These are phyloP conservation scores for Grammomys dolichurus DNA, from an alignment of 2,113 vertebrate species.

Conservation along the genomic window DNA sequence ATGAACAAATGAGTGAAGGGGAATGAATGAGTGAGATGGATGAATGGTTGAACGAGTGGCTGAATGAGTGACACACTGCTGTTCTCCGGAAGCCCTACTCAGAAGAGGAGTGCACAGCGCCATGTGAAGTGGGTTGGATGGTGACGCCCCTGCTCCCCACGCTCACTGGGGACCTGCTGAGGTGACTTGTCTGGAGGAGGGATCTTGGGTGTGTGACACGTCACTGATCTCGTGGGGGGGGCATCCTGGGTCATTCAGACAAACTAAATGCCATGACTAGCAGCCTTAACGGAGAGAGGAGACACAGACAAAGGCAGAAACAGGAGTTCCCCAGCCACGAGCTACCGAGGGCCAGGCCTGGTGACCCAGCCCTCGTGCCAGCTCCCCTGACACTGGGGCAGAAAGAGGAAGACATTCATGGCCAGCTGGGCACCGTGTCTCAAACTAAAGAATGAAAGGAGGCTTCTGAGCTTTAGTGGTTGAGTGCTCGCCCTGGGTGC, in stretches of 20 bases:
- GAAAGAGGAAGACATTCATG: neutral
- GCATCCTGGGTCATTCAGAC: neutral
- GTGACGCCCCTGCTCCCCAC: accelerated
- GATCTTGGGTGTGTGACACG: neutral
- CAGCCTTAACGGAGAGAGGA: neutral
- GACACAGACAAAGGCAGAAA: neutral
- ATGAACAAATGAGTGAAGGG: too few relatives aligned
- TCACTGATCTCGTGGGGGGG: neutral
- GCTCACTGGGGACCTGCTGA: neutral
- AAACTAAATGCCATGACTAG: too few relatives aligned
- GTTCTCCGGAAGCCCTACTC: neutral
- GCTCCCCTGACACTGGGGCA: neutral
- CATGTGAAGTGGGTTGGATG: accelerated
- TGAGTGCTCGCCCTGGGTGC: neutral
- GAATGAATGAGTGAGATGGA: too few relatives aligned
- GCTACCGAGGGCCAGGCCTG: neutral
- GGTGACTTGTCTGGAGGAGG: neutral
- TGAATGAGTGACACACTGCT: neutral
- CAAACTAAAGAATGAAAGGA: neutral
- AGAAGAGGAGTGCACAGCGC: accelerated
- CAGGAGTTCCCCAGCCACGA: accelerated
- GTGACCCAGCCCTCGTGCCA: neutral
- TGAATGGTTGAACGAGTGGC: neutral
- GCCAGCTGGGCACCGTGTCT: neutral
- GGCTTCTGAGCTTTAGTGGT: neutral